Evolutionary conservation across 2,797 vertebrate genomes (phyloP), one percentile per base, ranked within the genome.

Genomic region (Smutsia gigantea): DNA sequence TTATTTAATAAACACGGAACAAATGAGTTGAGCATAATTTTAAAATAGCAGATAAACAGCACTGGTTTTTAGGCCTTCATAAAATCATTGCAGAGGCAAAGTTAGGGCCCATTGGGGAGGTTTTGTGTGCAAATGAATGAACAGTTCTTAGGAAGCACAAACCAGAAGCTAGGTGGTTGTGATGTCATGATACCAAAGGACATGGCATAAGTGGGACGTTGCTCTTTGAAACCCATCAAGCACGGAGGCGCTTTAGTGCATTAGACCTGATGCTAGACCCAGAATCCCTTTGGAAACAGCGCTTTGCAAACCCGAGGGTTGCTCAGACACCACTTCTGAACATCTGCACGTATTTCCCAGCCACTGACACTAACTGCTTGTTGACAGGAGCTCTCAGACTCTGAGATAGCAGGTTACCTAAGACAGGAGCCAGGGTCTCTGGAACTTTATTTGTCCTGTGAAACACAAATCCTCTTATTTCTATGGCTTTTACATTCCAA

Each of bases 1-100:
- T 94, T 91, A 46, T 94, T 96, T 78, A 84, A 93, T 87, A 77
- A 89, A 74, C 39, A 64, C 55, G 31, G 4, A 53, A n/a, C 21
- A 87, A 88, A 90, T 25, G 90, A 72, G 77, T 23, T 77, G 96
- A 29, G 4, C 6, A 46, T 89, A 74, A 82, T 21, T 74, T 23
- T 9, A 21, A 42, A 42, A 19, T 11, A 72, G 69, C 51, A 75
- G 39, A 74, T 68, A 86, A 86, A 82, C 27, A 87, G 10, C 49
- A n/a, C 21, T 82, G 39, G 5, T 46, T 74, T 4, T 57, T 79
- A 88, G 37, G 34, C 39, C 19, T 93, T 85, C 87, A 9, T 90
- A 81, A 97, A 88, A 79, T 64, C 69, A 74, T 5, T 18, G 21
- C 61, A 87, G 95, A 84, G n/a, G 34, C 72, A 81, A 72, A 66